Evolutionary conservation across 2,113 vertebrate genomes (phyloP), one percentile per base, ranked within the genome.

Genomic region (Anguilla rostrata): DNA sequence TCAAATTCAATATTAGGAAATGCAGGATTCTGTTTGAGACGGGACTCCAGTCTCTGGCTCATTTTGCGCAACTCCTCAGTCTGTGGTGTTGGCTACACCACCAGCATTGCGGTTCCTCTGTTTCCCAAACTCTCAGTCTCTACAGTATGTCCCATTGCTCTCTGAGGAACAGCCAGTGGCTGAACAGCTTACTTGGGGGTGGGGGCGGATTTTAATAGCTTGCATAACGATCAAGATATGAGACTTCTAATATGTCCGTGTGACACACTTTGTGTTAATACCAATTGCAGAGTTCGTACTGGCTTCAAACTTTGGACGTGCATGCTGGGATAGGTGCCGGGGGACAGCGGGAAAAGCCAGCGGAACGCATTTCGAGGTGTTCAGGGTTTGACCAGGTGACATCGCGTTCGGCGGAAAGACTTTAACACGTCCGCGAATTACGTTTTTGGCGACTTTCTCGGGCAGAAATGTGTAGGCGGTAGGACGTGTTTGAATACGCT

Each of bases 11-110:
- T 56, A 56, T 82, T n/a, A 15, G 18, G 81, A 82, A 56, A 9
- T 41, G 14, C 43, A 49, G 40, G 81, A 46, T 46, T 49, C 81
- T 82, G 81, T 82, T 82, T 82, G 40, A 46, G 81, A n/a, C 43
- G 78, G 84, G 46, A 56, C 11, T 56, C 53, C 49, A 26, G 46
- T 39, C 1, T n/a, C 46, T 2, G 81, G 46, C 29, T 56, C 26
- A 34, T 41, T 53, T 5, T 5, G 49, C 3, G 81, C 41, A 82
- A 8, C 49, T 5, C 5, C 49, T 53, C 26, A 29, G 22, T 43
- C 80, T 39, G 6, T 11, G 9, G 80, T 81, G 22, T 39, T 43
- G 80, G 29, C 41, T 81, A 26, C 80, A 5, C 2, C 29, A 39
- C 41, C 80, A 41, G 11, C 40, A 22, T 15, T 12, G 3, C 7